A percentile compares a stretch with the other conserved stretches of the same genome.
These are phyloP conservation scores for Prunella himalayana DNA, from an alignment of 2,113 vertebrate species.

Conservation along the genomic window DNA sequence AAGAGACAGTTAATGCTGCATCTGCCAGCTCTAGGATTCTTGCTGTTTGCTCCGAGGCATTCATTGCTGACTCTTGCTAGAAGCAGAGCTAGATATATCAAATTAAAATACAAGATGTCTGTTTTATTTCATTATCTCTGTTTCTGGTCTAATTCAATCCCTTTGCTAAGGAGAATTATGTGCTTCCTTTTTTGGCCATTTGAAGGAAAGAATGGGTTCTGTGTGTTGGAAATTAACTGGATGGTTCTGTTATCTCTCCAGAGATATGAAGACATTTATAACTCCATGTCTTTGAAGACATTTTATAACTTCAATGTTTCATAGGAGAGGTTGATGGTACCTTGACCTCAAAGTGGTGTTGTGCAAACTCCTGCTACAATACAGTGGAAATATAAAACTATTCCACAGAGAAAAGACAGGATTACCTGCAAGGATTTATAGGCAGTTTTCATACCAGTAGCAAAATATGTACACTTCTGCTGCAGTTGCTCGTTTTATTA, in stretches of 20 bases:
- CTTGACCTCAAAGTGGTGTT: neutral
- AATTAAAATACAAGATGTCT: neutral
- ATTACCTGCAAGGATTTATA: neutral
- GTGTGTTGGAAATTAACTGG: neutral
- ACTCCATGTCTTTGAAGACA: neutral
- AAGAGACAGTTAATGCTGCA: neutral
- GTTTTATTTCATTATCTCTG: neutral
- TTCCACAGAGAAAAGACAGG: neutral
- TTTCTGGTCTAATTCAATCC: neutral
- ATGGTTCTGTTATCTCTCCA: neutral
- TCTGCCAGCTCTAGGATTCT: neutral
- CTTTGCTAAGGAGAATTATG: neutral
- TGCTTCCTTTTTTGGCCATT: neutral
- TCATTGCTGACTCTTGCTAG: neutral
- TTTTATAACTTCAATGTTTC: neutral
- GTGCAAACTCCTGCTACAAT: neutral
- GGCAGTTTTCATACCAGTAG: neutral
- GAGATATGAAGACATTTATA: neutral
- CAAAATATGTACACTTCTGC: neutral
- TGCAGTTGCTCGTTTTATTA: neutral
- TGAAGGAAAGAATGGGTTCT: neutral
- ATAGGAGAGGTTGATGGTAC: neutral
- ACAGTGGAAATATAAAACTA: neutral
- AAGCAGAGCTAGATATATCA: neutral
- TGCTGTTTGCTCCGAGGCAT: neutral